Percentiles rank a stretch among this genome's conserved stretches.
Conservation (phyloP, 2,888 invertebrate genomes). For the Diploptera punctata region DNA sequence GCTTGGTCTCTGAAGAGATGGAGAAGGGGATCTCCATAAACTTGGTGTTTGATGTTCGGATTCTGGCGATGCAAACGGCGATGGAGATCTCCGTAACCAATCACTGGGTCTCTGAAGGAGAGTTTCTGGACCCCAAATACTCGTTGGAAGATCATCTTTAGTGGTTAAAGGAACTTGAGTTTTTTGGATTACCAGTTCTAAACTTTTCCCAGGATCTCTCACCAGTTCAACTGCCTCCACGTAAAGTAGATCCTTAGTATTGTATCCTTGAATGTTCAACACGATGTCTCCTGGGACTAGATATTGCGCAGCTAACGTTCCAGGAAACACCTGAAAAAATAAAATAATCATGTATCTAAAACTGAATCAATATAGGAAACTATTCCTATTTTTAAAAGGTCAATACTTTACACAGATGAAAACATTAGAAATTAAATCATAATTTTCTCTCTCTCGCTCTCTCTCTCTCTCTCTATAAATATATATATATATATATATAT, state of each 20-base stretch:
- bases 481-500: too few relatives aligned
- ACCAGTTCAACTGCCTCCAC: conserved; percentile 13
- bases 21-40: too few relatives aligned
- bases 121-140: conserved; percentile 5
- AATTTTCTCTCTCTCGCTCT: too few relatives aligned
- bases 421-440: too few relatives aligned
- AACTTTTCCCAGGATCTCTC: not conserved
- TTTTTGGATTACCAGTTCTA: conserved; percentile 10
- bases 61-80: not conserved
- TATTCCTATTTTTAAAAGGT: too few relatives aligned
- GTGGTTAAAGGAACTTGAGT: not conserved
- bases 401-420: too few relatives aligned
- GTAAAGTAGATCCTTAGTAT: not conserved
- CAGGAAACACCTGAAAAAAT: not conserved
- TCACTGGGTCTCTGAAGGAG: not conserved
- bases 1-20: not conserved
- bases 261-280: not conserved
- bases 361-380: too few relatives aligned
- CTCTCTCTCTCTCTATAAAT: too few relatives aligned
- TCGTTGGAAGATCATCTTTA: not conserved
- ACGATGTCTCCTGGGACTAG: conserved; percentile 3
- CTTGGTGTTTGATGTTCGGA: not conserved
- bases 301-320: conserved; percentile 15
- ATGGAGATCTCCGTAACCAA: not conserved
- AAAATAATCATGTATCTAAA: too few relatives aligned